These are phyloP conservation scores for Protophormia terraenovae DNA, from an alignment of 2,888 invertebrate genomes.

Conservation along the genomic window DNA sequence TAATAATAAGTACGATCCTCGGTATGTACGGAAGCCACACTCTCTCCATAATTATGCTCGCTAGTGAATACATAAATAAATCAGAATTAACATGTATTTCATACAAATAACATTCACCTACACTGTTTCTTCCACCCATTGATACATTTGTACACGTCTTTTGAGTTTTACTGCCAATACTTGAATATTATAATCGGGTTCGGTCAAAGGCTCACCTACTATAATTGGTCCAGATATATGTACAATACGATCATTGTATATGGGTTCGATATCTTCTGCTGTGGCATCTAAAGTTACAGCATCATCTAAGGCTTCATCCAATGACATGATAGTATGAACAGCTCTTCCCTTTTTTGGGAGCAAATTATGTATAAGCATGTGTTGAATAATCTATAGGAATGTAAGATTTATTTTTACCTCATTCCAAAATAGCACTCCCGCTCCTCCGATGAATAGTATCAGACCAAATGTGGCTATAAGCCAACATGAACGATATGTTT, in stretches of 20 bases:
- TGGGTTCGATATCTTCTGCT: constrained; percentile 87
- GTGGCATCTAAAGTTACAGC: constrained; percentile 83
- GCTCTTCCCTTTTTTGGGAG: constrained; percentile 88
- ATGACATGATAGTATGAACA: constrained; percentile 88
- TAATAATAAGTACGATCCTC: constrained; percentile 90
- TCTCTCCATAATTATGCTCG: constrained; percentile 81
- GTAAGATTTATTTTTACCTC: constrained; percentile 84
- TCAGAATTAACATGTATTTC: neutral
- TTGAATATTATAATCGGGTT: constrained; percentile 92
- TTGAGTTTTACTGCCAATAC: constrained; percentile 92
- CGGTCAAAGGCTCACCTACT: constrained; percentile 91
- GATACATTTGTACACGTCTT: constrained; percentile 95
- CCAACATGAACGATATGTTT: constrained; percentile 83
- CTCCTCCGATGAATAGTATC: constrained; percentile 85
- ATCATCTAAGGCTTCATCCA: constrained; percentile 87
- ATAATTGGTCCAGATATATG: constrained; percentile 89
- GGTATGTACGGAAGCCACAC: constrained; percentile 81
- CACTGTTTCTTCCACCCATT: constrained; percentile 91
- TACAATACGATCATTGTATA: constrained; percentile 88
- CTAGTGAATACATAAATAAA: constrained; percentile 66
- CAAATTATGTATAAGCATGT: too few relatives aligned
- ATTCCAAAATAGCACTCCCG: constrained; percentile 90
- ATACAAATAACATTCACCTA: constrained; percentile 67
- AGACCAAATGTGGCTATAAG: constrained; percentile 87
- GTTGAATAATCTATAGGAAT: too few relatives aligned